Evolutionary conservation across 2,797 vertebrate genomes (phyloP).

Genomic region (Pseudopleuronectes americanus): DNA sequence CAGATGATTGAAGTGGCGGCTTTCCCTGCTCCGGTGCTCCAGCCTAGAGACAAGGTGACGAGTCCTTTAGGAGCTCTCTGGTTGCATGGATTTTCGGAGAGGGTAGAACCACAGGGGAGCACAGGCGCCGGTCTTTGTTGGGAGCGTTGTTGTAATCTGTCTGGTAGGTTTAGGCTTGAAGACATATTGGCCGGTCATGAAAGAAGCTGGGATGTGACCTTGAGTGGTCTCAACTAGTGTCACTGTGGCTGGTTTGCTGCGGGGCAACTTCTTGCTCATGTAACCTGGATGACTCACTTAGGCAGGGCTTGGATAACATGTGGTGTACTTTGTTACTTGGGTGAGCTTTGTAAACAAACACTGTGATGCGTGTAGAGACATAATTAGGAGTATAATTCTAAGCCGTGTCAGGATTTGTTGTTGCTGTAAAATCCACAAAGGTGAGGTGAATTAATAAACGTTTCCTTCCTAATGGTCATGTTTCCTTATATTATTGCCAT

Average conservation of each 20-base stretch:
- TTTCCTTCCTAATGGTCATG: conserved; percentile 2
- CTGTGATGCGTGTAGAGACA: background rate
- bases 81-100: conserved; percentile 76
- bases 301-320: conserved; percentile 50
- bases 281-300: conserved; percentile 72
- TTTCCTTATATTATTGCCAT: conserved; percentile 23
- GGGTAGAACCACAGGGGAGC: conserved; percentile 61
- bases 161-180: conserved; percentile 72
- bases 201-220: conserved; percentile 78
- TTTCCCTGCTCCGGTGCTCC: conserved; percentile 79
- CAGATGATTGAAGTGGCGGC: conserved; percentile 84
- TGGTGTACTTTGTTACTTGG: conserved; percentile 43
- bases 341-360: conserved; percentile 33
- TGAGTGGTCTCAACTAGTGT: conserved; percentile 73
- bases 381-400: background rate
- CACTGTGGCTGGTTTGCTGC: conserved; percentile 57
- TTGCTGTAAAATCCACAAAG: background rate
- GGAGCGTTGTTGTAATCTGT: conserved; percentile 78
- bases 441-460: conserved; percentile 12
- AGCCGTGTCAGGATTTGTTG: background rate
- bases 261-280: conserved; percentile 59
- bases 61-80: conserved; percentile 83
- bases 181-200: conserved; percentile 73
- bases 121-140: conserved; percentile 79
- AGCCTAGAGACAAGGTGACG: conserved; percentile 83